phyloP scores from a whole-genome alignment of 1,140 invertebrate species.

The Penaeus chinensis region DNA sequence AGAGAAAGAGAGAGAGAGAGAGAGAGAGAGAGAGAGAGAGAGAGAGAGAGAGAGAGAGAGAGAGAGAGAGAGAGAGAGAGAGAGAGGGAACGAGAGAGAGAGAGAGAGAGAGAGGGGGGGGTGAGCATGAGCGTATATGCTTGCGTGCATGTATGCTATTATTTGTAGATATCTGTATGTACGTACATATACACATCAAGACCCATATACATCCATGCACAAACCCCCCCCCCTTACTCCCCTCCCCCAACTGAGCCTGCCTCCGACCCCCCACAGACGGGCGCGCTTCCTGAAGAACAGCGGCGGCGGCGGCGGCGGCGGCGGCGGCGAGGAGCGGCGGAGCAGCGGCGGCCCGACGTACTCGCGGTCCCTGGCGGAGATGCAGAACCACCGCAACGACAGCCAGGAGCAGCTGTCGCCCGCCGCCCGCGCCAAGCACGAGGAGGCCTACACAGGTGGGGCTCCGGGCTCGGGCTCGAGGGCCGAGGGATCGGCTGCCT shows the following conservation, averaged over 20 bases:
- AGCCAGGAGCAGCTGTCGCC: constrained; percentile 61
- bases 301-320: constrained; percentile 10
- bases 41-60: too few relatives aligned
- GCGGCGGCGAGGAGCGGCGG: constrained; percentile 7
- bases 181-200: not conserved
- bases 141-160: not conserved
- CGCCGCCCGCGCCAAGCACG: constrained; percentile 51
- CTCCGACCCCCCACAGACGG: not conserved
- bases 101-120: not conserved
- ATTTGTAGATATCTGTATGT: not conserved
- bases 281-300: constrained; percentile 36
- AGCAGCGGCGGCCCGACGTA: constrained; percentile 27
- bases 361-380: constrained; percentile 36
- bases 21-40: too few relatives aligned
- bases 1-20: too few relatives aligned
- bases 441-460: constrained; percentile 61
- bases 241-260: too few relatives aligned
- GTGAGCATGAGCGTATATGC: not conserved
- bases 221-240: too few relatives aligned
- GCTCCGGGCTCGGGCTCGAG: too few relatives aligned
- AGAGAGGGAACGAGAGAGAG: too few relatives aligned
- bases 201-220: too few relatives aligned
- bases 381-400: constrained; percentile 55
- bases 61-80: too few relatives aligned
- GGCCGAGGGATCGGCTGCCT: not conserved